Evolutionary conservation across 2,113 vertebrate genomes (phyloP).

Genomic region (Antechinus stuartii): DNA sequence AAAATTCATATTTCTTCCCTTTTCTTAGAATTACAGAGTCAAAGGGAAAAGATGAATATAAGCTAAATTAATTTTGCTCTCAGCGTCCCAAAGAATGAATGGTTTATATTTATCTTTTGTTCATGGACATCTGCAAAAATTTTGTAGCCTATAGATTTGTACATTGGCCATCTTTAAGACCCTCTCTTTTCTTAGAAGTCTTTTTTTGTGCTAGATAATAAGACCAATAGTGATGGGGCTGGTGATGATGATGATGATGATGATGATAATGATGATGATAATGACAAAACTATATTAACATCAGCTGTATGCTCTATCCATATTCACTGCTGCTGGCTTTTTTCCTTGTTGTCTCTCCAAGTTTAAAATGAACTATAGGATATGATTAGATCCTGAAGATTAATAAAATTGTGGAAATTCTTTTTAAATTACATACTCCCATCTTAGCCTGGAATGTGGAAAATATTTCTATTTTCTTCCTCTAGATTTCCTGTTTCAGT

Average conservation of each 20-base stretch:
- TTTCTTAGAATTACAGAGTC: background rate
- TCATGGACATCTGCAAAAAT: background rate
- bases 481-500: background rate
- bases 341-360: background rate
- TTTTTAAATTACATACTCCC: background rate
- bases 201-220: background rate
- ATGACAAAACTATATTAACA: background rate
- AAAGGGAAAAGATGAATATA: slow-evolving; percentile 9
- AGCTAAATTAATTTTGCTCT: background rate
- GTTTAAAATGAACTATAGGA: background rate
- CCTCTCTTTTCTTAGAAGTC: slow-evolving; percentile 12
- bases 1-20: no score
- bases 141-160: background rate
- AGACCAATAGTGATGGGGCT: background rate
- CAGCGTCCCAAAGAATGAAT: background rate
- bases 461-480: background rate
- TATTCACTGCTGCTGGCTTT: background rate
- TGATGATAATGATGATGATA: background rate
- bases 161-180: background rate
- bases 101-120: background rate
- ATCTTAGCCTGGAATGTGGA: background rate
- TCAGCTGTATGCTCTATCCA: background rate
- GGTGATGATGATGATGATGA: background rate
- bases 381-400: background rate
- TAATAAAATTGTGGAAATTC: background rate